A percentile compares a stretch with the other conserved stretches of the same genome.
Evolutionary conservation across 2,797 vertebrate genomes (phyloP).

Genomic region (Pampus argenteus): DNA sequence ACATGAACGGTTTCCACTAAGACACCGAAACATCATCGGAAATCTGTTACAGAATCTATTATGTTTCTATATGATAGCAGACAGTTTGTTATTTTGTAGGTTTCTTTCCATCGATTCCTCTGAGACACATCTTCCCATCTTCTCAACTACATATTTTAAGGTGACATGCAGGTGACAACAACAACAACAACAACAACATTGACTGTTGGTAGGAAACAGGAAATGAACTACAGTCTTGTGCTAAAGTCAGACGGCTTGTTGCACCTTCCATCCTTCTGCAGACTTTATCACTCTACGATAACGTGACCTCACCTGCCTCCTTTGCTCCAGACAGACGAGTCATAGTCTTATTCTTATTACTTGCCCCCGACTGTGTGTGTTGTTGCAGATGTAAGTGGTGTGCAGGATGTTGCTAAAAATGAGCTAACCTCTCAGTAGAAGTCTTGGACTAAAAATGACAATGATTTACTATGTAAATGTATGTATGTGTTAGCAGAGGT

Average conservation of each 20-base stretch:
- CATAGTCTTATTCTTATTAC: neutral
- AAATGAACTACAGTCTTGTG: too few species aligned
- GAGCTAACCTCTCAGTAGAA: neutral
- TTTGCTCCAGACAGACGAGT: too few species aligned
- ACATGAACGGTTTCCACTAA: neutral
- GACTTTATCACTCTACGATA: too few species aligned
- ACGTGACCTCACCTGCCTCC: too few species aligned
- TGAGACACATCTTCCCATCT: neutral
- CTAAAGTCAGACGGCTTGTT: too few species aligned
- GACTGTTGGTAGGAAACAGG: too few species aligned
- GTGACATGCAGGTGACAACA: too few species aligned
- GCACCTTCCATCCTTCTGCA: too few species aligned
- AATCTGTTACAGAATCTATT: neutral
- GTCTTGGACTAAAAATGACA: neutral
- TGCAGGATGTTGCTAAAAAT: neutral
- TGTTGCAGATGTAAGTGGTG: neutral
- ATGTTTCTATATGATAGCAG: neutral
- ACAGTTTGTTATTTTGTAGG: neutral
- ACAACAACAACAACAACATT: too few species aligned
- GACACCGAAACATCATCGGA: neutral
- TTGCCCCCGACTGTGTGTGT: neutral
- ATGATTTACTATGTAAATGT: conserved; percentile 14
- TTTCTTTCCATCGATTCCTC: too few species aligned
- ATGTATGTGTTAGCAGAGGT: too few species aligned
- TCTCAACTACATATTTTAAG: too few species aligned